phyloP scores from a whole-genome alignment of 1,140 invertebrate genomes.

The Sipha flava region DNA sequence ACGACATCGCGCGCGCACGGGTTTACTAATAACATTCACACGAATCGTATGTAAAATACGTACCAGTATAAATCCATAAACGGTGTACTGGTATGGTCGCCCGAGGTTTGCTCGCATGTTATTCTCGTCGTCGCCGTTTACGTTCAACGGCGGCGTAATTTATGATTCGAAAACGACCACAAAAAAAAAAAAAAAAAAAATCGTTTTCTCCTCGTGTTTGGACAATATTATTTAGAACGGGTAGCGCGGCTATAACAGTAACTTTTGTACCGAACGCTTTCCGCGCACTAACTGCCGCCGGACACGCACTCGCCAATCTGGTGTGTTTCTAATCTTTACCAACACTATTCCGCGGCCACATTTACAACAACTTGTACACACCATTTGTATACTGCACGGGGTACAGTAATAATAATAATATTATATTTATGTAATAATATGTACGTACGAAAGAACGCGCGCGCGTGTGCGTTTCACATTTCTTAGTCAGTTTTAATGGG shows the following conservation, averaged over 20 bases:
- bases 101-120: not conserved
- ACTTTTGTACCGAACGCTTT: not conserved
- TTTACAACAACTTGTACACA: conserved; percentile 4
- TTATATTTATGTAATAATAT: not conserved
- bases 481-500: not conserved
- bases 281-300: not conserved
- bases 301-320: conserved; percentile 1
- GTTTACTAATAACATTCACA: not conserved
- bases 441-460: too few relatives aligned
- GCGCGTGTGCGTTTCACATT: not conserved
- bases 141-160: not conserved
- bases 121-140: not conserved
- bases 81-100: not conserved
- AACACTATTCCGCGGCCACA: not conserved
- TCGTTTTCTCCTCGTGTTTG: not conserved
- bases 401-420: too few relatives aligned
- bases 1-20: too few relatives aligned
- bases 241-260: not conserved
- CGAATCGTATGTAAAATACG: not conserved
- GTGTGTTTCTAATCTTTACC: not conserved
- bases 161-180: not conserved
- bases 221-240: conserved; percentile 13
- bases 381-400: too few relatives aligned
- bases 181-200: not conserved
- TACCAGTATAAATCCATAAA: too few relatives aligned